Evolutionary conservation across 2,888 invertebrate species (phyloP), one percentile per base, ranked within the genome.

Genomic region (Dendrolimus houi): DNA sequence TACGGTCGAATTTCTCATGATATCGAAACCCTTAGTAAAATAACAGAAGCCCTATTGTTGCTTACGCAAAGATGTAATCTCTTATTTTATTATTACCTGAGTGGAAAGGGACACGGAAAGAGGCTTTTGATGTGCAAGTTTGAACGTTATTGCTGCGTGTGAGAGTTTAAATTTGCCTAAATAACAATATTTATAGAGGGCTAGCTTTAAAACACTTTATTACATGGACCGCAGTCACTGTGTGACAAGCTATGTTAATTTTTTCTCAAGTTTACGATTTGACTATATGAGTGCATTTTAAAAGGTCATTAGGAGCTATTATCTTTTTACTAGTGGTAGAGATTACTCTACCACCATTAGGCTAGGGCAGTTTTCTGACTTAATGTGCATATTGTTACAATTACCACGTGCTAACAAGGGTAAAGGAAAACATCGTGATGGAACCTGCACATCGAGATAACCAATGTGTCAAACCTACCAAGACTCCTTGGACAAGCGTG

Each of bases 41-140:
- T 84, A 81, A 81, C 81, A 80, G 75, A 77, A 77, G 78, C 81
- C 81, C 82, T 83, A 86, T 85, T 87, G 87, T 86, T 84, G 85
- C 82, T 85, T 85, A 85, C 82, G 83, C 82, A 77, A 85, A 86
- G 87, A 87, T 87, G 83, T 86, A 84, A 87, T 87, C 87, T 87
- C 83, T 83, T 84, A 85, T 85, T 86, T 85, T 85, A 85, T 85
- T 86, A 84, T 86, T 84, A 85, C 85, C 84, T 84, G 81, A 72
- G 76, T 79, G 77, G 75, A 83, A 79, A 83, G 81, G 80, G 81
- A 77, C 76, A 65, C 69, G 61, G 64, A 63, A 42, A 54, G 55
- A 59, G 52, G 52, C 56, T 64, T 56, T 66, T 59, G 8, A 52
- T 62, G 64, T 62, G 60, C 40, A 59, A 71, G 65, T 62, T 64